A percentile compares a stretch with the other conserved stretches of the same genome.
phyloP scores from a whole-genome alignment of 2,888 invertebrate genomes.

The Leptinotarsa juncta region DNA sequence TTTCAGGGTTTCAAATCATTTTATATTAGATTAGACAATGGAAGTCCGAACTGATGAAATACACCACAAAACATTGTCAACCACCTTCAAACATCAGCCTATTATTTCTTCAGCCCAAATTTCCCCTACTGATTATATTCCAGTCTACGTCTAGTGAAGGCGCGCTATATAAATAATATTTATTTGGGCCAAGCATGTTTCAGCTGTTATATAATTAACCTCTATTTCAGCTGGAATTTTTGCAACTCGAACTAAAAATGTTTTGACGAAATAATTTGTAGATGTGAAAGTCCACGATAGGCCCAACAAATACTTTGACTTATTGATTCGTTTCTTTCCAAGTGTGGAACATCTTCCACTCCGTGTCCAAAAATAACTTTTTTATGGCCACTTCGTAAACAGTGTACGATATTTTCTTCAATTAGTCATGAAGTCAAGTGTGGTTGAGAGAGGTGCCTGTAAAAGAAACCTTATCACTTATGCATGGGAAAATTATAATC shows the following conservation, averaged over 20 bases:
- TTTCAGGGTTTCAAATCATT: no score
- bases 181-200: slow-evolving; percentile 37
- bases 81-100: no score
- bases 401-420: slow-evolving; percentile 23
- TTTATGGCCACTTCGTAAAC: slow-evolving; percentile 28
- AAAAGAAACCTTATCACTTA: slow-evolving; percentile 5
- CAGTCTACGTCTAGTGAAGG: not conserved
- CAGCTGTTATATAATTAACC: slow-evolving; percentile 32
- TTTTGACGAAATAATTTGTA: slow-evolving; percentile 29
- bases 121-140: not conserved
- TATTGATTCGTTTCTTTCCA: not conserved
- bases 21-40: no score
- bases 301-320: slow-evolving; percentile 3
- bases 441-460: slow-evolving; percentile 12
- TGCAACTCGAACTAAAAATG: slow-evolving; percentile 38
- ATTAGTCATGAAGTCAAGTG: not conserved
- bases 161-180: slow-evolving; percentile 28
- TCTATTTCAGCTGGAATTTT: slow-evolving; percentile 35
- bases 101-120: not conserved
- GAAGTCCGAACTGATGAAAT: no score
- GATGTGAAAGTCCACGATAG: slow-evolving; percentile 23
- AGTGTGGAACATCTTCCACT: slow-evolving; percentile 27
- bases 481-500: slow-evolving; percentile 16
- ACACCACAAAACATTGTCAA: no score
- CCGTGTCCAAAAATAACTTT: slow-evolving; percentile 26